Conservation (phyloP, 1,140 invertebrate species). For the Aleiodes sp. region DNA sequence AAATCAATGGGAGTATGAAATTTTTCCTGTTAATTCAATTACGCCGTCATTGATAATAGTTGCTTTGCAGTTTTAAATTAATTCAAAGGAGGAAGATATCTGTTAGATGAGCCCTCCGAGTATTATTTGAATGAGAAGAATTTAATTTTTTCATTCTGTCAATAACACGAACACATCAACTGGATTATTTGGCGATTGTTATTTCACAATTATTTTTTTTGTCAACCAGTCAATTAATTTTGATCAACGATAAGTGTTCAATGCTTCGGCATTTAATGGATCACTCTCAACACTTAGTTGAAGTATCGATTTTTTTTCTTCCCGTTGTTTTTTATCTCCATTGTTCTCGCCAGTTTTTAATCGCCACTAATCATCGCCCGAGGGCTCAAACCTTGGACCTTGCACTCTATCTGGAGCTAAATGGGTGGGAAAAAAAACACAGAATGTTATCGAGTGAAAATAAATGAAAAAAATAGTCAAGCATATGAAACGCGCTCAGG, state of each 20-base stretch:
- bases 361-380: background rate
- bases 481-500: background rate
- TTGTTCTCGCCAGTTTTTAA: conserved; percentile 1
- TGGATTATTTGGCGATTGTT: background rate
- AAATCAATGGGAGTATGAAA: background rate
- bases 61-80: too few relatives aligned
- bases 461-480: background rate
- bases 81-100: background rate
- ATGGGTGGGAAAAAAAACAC: background rate
- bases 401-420: background rate
- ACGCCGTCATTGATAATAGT: too few relatives aligned
- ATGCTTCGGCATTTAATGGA: background rate
- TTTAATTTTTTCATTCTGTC: background rate
- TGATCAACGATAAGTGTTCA: background rate
- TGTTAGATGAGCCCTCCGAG: background rate
- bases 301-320: background rate
- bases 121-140: too few relatives aligned
- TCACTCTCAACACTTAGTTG: background rate
- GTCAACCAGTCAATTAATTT: conserved; percentile 2
- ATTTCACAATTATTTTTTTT: background rate
- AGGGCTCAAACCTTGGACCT: conserved; percentile 25
- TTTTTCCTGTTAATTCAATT: too few relatives aligned
- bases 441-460: conserved; percentile 12
- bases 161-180: background rate
- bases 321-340: background rate